phyloP scores from a whole-genome alignment of 2,113 vertebrate species.

The Falcunculus frontatus region DNA sequence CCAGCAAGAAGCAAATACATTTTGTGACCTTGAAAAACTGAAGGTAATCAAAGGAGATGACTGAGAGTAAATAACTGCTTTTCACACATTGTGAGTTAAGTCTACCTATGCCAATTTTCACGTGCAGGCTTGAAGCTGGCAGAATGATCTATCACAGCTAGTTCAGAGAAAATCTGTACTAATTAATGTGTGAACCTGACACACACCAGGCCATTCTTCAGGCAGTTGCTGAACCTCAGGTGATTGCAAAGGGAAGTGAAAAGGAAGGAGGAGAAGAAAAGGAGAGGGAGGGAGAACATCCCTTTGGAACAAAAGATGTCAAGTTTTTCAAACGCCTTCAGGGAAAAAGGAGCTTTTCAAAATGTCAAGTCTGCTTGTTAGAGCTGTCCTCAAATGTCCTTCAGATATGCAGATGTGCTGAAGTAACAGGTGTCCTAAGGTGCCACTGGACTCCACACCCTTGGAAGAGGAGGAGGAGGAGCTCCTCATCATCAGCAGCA shows the following conservation, averaged over 20 bases:
- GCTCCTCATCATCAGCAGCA: not conserved
- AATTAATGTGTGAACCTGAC: slow-evolving; percentile 48
- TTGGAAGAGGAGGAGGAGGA: not conserved
- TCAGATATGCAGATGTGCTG: slow-evolving; percentile 11
- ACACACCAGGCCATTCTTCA: slow-evolving; percentile 8
- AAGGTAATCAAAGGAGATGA: slow-evolving; percentile 14
- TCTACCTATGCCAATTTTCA: not conserved
- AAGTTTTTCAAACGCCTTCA: not conserved
- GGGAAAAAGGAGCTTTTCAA: not conserved
- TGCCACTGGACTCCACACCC: not conserved
- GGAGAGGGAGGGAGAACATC: slow-evolving; percentile 9
- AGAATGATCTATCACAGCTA: slow-evolving; percentile 33
- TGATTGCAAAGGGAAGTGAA: slow-evolving; percentile 6
- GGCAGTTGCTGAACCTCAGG: slow-evolving; percentile 23
- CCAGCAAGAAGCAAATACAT: slow-evolving; percentile 19
- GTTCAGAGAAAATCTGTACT: slow-evolving; percentile 37
- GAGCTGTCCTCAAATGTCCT: not conserved
- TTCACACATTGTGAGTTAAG: not conserved
- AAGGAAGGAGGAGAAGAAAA: slow-evolving; percentile 25
- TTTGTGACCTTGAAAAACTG: slow-evolving; percentile 32
- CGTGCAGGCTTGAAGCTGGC: not conserved
- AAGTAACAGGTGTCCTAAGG: not conserved
- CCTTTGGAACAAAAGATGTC: slow-evolving; percentile 26
- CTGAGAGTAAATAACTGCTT: slow-evolving; percentile 31
- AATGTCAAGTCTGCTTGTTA: not conserved